These are phyloP conservation scores for Hylaeus volcanicus DNA, from an alignment of 1,140 invertebrate species.

Conservation along the genomic window DNA sequence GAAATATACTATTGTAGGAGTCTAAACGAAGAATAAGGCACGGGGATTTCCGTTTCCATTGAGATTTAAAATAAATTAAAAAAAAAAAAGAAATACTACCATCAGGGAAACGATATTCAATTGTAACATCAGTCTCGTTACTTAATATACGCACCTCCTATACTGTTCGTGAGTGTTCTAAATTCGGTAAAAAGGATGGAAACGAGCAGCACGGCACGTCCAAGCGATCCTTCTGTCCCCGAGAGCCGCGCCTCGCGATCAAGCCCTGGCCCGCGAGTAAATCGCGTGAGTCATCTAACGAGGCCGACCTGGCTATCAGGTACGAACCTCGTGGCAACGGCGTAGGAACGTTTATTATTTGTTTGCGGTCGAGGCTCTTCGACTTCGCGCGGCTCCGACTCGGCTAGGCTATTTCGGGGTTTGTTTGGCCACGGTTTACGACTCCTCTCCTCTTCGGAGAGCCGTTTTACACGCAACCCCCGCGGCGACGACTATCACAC, in stretches of 20 bases:
- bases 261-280: constrained; percentile 21
- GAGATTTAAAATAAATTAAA: too few relatives aligned
- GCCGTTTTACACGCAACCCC: not conserved
- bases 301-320: constrained; percentile 6
- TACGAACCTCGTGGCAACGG: constrained; percentile 2
- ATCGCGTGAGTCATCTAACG: constrained; percentile 43
- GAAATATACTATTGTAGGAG: too few relatives aligned
- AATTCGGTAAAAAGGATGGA: too few relatives aligned
- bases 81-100: too few relatives aligned
- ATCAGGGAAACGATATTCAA: too few relatives aligned
- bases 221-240: too few relatives aligned
- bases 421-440: constrained; percentile 68
- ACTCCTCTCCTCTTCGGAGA: constrained; percentile 30
- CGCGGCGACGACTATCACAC: not conserved
- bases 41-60: too few relatives aligned
- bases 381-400: constrained; percentile 4
- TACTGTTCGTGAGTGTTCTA: too few relatives aligned
- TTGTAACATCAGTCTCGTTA: too few relatives aligned
- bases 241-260: not conserved
- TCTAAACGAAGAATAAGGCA: too few relatives aligned
- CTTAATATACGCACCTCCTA: too few relatives aligned
- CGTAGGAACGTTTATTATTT: constrained; percentile 60
- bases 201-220: too few relatives aligned
- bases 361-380: constrained; percentile 47
- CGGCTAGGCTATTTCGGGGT: constrained; percentile 59